These are phyloP conservation scores for Balearica regulorum DNA, from an alignment of 2,797 vertebrate genomes.

Conservation along the genomic window DNA sequence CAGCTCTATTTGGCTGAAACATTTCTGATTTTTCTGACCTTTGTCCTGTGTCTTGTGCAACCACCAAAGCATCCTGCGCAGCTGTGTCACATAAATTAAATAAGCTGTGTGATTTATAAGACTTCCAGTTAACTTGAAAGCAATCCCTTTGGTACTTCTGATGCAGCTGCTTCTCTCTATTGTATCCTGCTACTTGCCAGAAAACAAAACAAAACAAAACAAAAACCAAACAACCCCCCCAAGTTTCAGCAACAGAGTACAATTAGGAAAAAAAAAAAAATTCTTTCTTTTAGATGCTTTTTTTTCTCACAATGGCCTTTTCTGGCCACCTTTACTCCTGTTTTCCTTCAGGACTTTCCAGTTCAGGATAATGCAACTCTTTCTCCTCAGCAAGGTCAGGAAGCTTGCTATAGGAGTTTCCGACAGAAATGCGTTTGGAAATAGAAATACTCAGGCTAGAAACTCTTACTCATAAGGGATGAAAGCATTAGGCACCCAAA, in stretches of 20 bases:
- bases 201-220: conserved; percentile 19
- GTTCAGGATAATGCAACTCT: neutral
- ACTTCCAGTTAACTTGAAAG: conserved; percentile 61
- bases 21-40: conserved; percentile 50
- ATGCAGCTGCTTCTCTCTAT: conserved; percentile 66
- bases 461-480: neutral
- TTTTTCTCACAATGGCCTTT: neutral
- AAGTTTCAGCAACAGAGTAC: neutral
- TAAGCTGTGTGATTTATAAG: conserved; percentile 64
- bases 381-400: neutral
- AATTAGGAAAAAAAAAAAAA: neutral
- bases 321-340: neutral
- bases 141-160: conserved; percentile 62
- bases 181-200: conserved; percentile 49
- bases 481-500: neutral
- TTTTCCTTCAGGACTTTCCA: neutral
- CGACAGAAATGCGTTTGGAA: neutral
- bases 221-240: neutral
- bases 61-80: conserved; percentile 40
- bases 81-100: conserved; percentile 67
- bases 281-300: neutral
- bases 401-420: neutral
- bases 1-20: conserved; percentile 35
- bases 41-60: conserved; percentile 56
- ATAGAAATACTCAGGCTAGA: neutral